phyloP scores from a whole-genome alignment of 2,113 vertebrate species.

The Hippocampus barbouri region DNA sequence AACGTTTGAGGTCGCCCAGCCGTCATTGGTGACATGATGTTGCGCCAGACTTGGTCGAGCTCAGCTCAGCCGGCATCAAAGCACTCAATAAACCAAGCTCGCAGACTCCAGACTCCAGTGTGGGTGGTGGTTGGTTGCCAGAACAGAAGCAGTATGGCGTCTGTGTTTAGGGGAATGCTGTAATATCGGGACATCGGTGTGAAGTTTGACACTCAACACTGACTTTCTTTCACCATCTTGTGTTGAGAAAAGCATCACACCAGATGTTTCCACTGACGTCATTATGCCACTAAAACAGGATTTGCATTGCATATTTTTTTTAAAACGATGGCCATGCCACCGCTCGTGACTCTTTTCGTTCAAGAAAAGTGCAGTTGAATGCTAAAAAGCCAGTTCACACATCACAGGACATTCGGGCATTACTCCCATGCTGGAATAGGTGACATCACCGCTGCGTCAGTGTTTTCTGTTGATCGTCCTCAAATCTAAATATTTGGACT shows the following conservation, averaged over 20 bases:
- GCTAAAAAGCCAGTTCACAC: too few relatives aligned
- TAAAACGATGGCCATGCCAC: not conserved
- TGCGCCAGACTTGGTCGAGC: not conserved
- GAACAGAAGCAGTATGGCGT: constrained; percentile 1
- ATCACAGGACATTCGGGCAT: too few relatives aligned
- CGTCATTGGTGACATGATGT: not conserved
- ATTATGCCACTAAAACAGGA: not conserved
- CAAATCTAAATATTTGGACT: constrained; percentile 5
- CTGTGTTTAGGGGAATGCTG: constrained; percentile 2
- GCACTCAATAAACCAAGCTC: not conserved
- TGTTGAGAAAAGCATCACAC: not conserved
- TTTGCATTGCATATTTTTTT: not conserved
- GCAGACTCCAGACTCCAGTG: not conserved
- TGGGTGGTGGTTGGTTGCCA: constrained; percentile 1
- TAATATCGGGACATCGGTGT: constrained; percentile 1
- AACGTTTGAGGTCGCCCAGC: not conserved
- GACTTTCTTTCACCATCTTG: not conserved
- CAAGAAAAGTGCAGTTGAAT: too few relatives aligned
- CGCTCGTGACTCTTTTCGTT: not conserved
- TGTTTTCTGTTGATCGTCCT: not conserved
- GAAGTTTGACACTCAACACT: constrained; percentile 5
- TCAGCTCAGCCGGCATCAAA: constrained; percentile 5
- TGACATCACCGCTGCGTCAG: not conserved
- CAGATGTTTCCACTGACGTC: not conserved
- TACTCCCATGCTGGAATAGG: not conserved